phyloP scores from a whole-genome alignment of 2,797 vertebrate species.

The Manis pentadactyla region DNA sequence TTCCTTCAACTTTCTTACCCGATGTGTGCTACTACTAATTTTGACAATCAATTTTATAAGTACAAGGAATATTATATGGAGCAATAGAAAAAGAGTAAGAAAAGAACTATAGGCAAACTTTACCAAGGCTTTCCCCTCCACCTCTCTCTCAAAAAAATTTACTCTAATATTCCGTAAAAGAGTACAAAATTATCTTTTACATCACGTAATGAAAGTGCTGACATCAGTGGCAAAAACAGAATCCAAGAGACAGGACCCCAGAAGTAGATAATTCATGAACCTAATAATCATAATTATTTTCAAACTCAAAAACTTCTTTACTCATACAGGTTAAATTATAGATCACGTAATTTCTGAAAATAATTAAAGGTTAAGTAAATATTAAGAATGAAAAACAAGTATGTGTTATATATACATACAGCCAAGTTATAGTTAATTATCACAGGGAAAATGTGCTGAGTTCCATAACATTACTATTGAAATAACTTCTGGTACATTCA shows the following conservation, averaged over 20 bases:
- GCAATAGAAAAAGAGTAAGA: neutral
- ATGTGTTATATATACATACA: neutral
- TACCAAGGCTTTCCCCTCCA: neutral
- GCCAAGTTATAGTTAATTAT: slow-evolving; percentile 9
- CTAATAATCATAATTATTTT: neutral
- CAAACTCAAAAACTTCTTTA: slow-evolving; percentile 47
- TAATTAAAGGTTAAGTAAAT: slow-evolving; percentile 32
- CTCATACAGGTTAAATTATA: neutral
- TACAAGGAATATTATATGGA: slow-evolving; percentile 31
- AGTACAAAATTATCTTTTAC: slow-evolving; percentile 19
- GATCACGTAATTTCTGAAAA: neutral
- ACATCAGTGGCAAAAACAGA: slow-evolving; percentile 46
- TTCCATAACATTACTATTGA: slow-evolving; percentile 30
- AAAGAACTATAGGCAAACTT: slow-evolving; percentile 17
- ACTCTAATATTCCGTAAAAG: neutral
- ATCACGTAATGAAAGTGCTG: neutral
- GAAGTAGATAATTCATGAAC: slow-evolving; percentile 1
- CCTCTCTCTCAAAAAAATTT: neutral
- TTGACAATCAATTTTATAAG: neutral
- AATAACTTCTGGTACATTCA: slow-evolving; percentile 45
- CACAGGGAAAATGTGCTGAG: neutral
- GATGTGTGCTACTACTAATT: neutral
- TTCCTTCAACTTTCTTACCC: slow-evolving; percentile 40
- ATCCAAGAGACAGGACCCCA: neutral
- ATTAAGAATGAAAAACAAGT: slow-evolving; percentile 33